These are phyloP conservation scores for Hoplodrina blanda DNA, from an alignment of 2,888 invertebrate genomes.

Conservation along the genomic window DNA sequence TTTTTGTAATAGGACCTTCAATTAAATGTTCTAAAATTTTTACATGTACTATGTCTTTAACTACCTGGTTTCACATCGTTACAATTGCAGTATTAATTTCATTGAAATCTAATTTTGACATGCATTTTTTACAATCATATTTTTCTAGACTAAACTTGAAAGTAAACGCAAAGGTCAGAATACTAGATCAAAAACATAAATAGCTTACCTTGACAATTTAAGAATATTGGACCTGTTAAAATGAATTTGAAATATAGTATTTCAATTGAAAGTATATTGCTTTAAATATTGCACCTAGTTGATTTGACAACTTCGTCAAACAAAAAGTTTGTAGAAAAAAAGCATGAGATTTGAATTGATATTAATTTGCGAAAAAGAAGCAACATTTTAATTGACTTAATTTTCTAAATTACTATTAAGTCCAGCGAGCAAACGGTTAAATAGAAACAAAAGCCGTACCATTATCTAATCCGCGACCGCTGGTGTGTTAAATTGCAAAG, in stretches of 20 bases:
- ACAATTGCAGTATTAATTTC: conserved; percentile 43
- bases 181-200: conserved; percentile 59
- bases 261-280: conserved; percentile 12
- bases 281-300: not conserved
- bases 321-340: not conserved
- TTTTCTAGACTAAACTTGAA: conserved; percentile 68
- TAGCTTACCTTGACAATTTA: conserved; percentile 59
- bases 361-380: not conserved
- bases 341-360: not conserved
- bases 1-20: conserved; percentile 56
- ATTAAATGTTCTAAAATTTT: conserved; percentile 28
- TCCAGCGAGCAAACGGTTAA: conserved; percentile 11
- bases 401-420: conserved; percentile 17
- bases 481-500: conserved; percentile 66
- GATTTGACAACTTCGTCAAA: not conserved
- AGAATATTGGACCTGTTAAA: conserved; percentile 49
- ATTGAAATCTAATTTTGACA: conserved; percentile 56
- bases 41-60: conserved; percentile 20
- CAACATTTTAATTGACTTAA: not conserved
- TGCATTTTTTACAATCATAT: conserved; percentile 55
- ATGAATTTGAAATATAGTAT: conserved; percentile 29
- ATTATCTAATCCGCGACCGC: conserved; percentile 60
- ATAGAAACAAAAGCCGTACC: conserved; percentile 39
- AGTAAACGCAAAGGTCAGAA: conserved; percentile 65
- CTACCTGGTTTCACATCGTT: conserved; percentile 35